Conservation (phyloP, 2,113 vertebrate species). For the Tauraco erythrolophus region DNA sequence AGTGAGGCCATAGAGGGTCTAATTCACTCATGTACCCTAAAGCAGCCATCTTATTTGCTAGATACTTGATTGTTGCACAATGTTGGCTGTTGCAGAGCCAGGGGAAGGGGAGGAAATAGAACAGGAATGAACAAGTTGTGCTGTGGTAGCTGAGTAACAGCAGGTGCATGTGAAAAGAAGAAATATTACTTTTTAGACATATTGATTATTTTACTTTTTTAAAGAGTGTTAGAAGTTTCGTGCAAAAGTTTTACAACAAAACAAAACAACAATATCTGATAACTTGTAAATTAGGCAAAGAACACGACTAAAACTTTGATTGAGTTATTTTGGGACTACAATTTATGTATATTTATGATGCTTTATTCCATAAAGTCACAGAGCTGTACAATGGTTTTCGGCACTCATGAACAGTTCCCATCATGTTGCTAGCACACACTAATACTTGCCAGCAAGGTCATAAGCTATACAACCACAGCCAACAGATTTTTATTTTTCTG, state of each 20-base stretch:
- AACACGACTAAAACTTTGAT: not conserved
- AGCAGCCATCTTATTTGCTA: not conserved
- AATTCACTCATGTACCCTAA: not conserved
- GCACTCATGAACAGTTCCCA: not conserved
- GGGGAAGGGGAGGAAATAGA: not conserved
- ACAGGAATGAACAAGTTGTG: not conserved
- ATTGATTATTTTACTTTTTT: not conserved
- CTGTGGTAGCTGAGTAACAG: not conserved
- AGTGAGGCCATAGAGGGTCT: not conserved
- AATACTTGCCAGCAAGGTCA: not conserved
- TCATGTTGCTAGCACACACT: not conserved
- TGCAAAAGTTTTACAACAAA: not conserved
- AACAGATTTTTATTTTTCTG: not conserved
- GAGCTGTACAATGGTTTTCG: not conserved
- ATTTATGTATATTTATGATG: not conserved
- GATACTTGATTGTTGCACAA: not conserved
- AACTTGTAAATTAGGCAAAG: not conserved
- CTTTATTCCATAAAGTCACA: not conserved
- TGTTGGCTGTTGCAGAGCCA: not conserved
- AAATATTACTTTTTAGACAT: not conserved
- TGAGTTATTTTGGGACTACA: not conserved
- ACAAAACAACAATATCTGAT: not conserved
- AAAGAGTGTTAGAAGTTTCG: not conserved
- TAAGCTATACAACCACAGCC: not conserved
- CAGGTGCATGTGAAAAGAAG: not conserved